Percentiles rank a stretch among this genome's conserved stretches.
Conservation (phyloP, 2,113 vertebrate species). For the Muntiacus muntjak region DNA sequence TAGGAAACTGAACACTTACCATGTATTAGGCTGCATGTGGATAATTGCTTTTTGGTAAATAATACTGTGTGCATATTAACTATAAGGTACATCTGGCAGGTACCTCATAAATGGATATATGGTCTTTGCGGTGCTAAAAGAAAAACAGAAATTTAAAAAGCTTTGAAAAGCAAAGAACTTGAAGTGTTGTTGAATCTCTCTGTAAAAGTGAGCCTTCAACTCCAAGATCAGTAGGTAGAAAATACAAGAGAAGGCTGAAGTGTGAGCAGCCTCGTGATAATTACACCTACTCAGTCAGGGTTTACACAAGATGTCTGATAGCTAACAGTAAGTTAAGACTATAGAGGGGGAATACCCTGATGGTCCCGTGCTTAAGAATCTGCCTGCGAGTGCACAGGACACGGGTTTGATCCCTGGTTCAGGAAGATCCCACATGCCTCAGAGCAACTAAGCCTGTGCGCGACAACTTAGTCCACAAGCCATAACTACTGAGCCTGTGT, state of each 20-base stretch:
- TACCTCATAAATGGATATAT: not conserved
- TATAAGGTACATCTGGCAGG: not conserved
- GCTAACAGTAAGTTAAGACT: not conserved
- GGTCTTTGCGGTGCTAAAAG: not conserved
- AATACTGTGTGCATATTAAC: not conserved
- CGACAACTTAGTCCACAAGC: not conserved
- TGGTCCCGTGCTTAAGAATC: not conserved
- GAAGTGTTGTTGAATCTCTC: not conserved
- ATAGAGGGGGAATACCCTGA: not conserved
- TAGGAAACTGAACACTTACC: not conserved
- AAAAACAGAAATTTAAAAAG: not conserved
- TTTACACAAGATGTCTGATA: not conserved
- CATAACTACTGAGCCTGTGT: too few relatives aligned
- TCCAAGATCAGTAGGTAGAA: not conserved
- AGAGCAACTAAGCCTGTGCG: not conserved
- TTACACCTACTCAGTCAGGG: not conserved
- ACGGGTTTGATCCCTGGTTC: not conserved
- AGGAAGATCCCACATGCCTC: not conserved
- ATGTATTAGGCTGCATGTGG: not conserved
- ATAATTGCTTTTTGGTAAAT: constrained; percentile 13
- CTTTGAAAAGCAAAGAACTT: not conserved
- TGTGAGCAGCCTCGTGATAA: not conserved
- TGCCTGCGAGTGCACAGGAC: not conserved
- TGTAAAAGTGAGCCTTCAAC: not conserved
- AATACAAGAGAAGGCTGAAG: not conserved